These are phyloP conservation scores for Radopholus similis DNA, from an alignment of 1,140 invertebrate species.

Conservation along the genomic window DNA sequence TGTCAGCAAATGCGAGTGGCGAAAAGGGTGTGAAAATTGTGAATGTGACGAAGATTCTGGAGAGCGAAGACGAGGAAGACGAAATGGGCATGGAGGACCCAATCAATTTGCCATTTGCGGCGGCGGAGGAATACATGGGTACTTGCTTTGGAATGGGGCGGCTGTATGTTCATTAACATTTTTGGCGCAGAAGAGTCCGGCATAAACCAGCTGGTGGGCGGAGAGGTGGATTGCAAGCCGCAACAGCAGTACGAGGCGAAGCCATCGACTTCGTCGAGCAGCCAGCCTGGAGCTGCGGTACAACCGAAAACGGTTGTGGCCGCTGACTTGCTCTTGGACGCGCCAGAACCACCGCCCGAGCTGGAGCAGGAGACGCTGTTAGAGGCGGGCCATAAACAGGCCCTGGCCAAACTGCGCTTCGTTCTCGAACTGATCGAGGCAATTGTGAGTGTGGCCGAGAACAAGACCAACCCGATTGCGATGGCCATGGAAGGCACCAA, in stretches of 20 bases:
- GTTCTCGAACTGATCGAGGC: slow-evolving; percentile 78
- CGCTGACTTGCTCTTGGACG: slow-evolving; percentile 1
- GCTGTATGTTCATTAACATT: not conserved
- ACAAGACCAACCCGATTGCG: slow-evolving; percentile 69
- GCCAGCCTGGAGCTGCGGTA: not conserved
- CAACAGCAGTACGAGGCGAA: not conserved
- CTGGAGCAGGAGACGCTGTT: slow-evolving; percentile 89
- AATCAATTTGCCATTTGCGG: slow-evolving; percentile 28
- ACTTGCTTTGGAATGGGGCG: not conserved
- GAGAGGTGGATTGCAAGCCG: not conserved
- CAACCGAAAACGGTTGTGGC: not conserved
- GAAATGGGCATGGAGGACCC: slow-evolving; percentile 32
- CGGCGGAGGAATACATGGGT: slow-evolving; percentile 25
- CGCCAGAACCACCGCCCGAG: slow-evolving; percentile 68
- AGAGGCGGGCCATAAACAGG: slow-evolving; percentile 87
- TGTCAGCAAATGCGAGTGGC: not conserved
- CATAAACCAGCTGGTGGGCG: slow-evolving; percentile 25
- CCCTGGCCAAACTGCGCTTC: slow-evolving; percentile 85
- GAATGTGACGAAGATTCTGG: not conserved
- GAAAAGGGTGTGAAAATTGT: not conserved
- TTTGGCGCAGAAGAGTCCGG: slow-evolving; percentile 47
- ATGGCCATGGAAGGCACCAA: slow-evolving; percentile 44
- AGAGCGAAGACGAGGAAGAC: slow-evolving; percentile 37
- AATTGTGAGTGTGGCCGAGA: slow-evolving; percentile 72
- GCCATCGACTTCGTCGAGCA: not conserved